Base-by-base conservation (phyloP, 2,888 invertebrate species). In the Asteroscopus sphinx region DNA sequence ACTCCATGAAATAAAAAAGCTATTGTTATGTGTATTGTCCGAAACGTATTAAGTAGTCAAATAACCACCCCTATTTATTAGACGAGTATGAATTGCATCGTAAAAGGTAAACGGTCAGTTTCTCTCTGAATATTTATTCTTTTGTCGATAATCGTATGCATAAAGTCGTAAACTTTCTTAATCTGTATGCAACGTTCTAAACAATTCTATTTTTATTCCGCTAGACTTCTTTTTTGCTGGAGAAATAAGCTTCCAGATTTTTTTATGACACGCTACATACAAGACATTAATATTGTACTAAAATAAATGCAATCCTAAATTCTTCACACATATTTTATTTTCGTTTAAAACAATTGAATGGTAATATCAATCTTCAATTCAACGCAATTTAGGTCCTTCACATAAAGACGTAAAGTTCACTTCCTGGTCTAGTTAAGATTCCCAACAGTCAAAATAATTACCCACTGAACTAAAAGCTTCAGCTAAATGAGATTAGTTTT, bases 21-120 rank as follows among this genome's bases (percentile, higher is more conserved):
- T 62, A 76, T 81, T 80, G 79, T 80, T 65, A 46, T 32, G 8
- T 30, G 51, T 68, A 81, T 87, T 88, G 87, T 87, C 79, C 79
- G 55, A 79, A 75, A 76, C 67, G 60, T 68, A 83, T 86, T 83
- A 81, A 76, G 76, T 65, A 77, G 77, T 69, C 73, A 68, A 76
- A 78, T 76, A 79, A 73, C 60, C 71, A 74, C 75, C 81, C 77
- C 65, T 77, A 79, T 65, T 66, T 77, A 68, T 61, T 64, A 62
- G 57, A 76, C 30, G 60, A 53, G 36, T 70, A 68, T 44, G 56
- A 71, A 66, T 58, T 62, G 63, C 67, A 63, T 55, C 56, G 55
- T 75, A 71, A 61, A 68, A 62, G 58, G 67, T 71, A 71, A 73
- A 74, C 70, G 74, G 76, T 65, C 76, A 76, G 67, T 70, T 60